Evolutionary conservation across 1,140 invertebrate genomes (phyloP), one percentile per base, ranked within the genome.

Genomic region (Ptiloglossa arizonensis): DNA sequence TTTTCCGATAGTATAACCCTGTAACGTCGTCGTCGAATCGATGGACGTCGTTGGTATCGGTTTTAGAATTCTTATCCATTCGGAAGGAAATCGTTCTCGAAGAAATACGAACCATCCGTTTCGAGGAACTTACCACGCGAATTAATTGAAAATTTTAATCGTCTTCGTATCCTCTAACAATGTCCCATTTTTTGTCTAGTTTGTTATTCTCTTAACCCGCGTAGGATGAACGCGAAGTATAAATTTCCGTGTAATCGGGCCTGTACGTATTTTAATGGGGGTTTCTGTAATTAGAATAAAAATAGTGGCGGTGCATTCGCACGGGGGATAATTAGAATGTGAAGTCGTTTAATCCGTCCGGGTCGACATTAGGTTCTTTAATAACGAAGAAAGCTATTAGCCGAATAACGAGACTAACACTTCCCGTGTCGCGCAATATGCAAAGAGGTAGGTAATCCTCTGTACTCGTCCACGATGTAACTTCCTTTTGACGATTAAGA

Each of bases 251-350:
- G 68, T 69, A 69, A 59, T 38, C 29, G 29, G 1, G 15, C 5
- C 8, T 15, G n/a, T 24, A 35, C 13, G 3, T 19, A 44, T 24
- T 57, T 11, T 17, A 64, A 69, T 50, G 44, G 41, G 6, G 3
- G 6, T 46, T 68, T 24, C 27, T 9, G n/a, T 44, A 76, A 76
- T 76, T 76, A 69, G 44, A 48, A 60, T 57, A 68, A 69, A 69
- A 59, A 48, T 32, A 59, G 29, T 0, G 9, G 0, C 38, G 15
- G 5, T 15, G 24, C 13, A 13, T 38, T 32, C 11, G 13, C 3
- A 1, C 27, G 3, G 2, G 5, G n/a, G 32, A 22, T 69, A 76
- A 76, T 76, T 76, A 59, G 22, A 48, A 46, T 19, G 46, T 29
- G 24, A 15, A 41, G 24, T 6, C 24, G 44, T 50, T 76, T 57